Percentiles rank a stretch among this genome's conserved stretches.
phyloP scores from a whole-genome alignment of 2,888 invertebrate genomes.

The Brachycybe producta region DNA sequence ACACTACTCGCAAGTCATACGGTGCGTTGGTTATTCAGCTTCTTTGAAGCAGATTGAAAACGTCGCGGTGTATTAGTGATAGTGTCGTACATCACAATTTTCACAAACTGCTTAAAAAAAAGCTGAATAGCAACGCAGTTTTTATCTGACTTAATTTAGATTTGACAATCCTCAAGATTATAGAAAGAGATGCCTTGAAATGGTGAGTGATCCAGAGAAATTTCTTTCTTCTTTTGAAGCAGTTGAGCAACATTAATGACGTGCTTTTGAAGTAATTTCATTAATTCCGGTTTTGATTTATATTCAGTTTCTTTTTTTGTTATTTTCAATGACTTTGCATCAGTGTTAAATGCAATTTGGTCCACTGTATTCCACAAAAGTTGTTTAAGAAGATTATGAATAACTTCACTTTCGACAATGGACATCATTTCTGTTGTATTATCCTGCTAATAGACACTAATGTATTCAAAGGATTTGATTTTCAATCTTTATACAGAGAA shows the following conservation, averaged over 20 bases:
- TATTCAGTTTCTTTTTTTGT: constrained; percentile 2
- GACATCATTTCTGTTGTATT: background rate
- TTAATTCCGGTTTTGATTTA: background rate
- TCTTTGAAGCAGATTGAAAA: too few species aligned
- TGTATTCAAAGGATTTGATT: background rate
- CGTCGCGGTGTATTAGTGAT: too few species aligned
- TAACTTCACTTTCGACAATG: constrained; percentile 1
- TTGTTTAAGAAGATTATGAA: background rate
- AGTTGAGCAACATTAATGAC: constrained; percentile 3
- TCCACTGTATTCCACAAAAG: constrained; percentile 7
- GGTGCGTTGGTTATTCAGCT: too few species aligned
- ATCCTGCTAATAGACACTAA: background rate
- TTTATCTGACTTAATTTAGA: too few species aligned
- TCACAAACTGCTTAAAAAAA: too few species aligned
- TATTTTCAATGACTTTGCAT: background rate
- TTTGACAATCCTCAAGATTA: background rate
- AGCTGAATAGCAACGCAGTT: too few species aligned
- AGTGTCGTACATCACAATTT: too few species aligned
- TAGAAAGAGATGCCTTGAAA: constrained; percentile 6
- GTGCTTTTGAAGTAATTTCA: constrained; percentile 1
- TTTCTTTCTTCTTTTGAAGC: background rate
- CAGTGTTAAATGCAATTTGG: background rate
- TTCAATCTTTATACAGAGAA: too few species aligned
- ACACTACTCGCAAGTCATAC: too few species aligned
- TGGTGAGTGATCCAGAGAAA: background rate